Conservation (phyloP, 2,888 invertebrate genomes). For the Drosophila algonquin region DNA sequence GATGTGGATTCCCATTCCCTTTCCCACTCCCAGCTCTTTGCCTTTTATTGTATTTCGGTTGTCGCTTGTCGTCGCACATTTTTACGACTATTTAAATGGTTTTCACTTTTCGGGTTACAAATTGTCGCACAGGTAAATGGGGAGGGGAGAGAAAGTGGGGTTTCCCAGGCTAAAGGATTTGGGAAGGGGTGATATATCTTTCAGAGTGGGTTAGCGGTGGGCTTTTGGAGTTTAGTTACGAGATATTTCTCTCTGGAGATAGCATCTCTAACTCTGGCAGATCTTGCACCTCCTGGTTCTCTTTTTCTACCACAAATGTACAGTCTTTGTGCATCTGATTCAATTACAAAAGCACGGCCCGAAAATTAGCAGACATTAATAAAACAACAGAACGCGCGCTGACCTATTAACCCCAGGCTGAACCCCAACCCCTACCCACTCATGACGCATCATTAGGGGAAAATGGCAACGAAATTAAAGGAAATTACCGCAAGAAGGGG, state of each 20-base stretch:
- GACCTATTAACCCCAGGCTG: slow-evolving; percentile 32
- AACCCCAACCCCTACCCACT: slow-evolving; percentile 14
- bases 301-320: not conserved
- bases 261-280: not conserved
- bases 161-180: not conserved
- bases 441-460: slow-evolving; percentile 58
- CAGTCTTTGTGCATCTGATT: slow-evolving; percentile 54
- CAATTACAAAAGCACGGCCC: slow-evolving; percentile 61
- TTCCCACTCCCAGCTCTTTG: slow-evolving; percentile 35
- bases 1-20: slow-evolving; percentile 28
- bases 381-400: slow-evolving; percentile 42
- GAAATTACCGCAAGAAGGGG: slow-evolving; percentile 60
- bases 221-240: not conserved
- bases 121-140: slow-evolving; percentile 57
- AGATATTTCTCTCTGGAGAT: not conserved
- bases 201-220: not conserved
- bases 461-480: slow-evolving; percentile 77
- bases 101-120: slow-evolving; percentile 64
- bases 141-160: not conserved
- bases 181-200: not conserved
- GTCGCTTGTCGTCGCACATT: slow-evolving; percentile 69
- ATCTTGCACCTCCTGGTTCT: not conserved
- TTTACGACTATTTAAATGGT: slow-evolving; percentile 78
- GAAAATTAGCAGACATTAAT: slow-evolving; percentile 74
- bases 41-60: slow-evolving; percentile 67